phyloP scores from a whole-genome alignment of 2,113 vertebrate genomes.

The Odobenus rosmarus region DNA sequence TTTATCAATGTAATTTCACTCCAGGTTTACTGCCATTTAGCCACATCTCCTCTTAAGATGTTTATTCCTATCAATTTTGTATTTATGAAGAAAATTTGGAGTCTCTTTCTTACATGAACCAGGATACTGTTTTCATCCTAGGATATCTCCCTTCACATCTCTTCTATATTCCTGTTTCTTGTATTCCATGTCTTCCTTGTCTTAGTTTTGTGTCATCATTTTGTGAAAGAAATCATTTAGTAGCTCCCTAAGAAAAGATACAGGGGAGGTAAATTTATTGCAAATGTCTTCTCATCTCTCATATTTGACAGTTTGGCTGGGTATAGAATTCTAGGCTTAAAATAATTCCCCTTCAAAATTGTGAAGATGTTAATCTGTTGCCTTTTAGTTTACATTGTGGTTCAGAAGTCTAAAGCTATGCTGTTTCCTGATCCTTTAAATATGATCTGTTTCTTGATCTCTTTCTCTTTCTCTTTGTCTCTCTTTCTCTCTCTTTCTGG shows the following conservation, averaged over 20 bases:
- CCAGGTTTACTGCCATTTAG: background rate
- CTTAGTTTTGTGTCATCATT: slow-evolving; percentile 52
- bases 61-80: slow-evolving; percentile 17
- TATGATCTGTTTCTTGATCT: background rate
- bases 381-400: background rate
- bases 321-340: slow-evolving; percentile 35
- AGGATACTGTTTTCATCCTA: background rate
- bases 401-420: background rate
- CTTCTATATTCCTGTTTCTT: background rate
- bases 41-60: background rate
- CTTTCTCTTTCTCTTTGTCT: background rate
- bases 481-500: background rate
- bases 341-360: slow-evolving; percentile 35
- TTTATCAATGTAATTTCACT: background rate
- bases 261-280: background rate
- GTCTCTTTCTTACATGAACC: background rate
- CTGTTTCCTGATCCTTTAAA: background rate
- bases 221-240: slow-evolving; percentile 7
- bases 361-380: background rate
- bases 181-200: background rate
- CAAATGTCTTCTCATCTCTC: background rate
- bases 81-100: slow-evolving; percentile 11
- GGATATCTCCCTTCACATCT: background rate
- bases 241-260: background rate
- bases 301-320: background rate